These are phyloP conservation scores for Lasioglossum vierecki DNA, from an alignment of 2,888 invertebrate species.

Conservation along the genomic window DNA sequence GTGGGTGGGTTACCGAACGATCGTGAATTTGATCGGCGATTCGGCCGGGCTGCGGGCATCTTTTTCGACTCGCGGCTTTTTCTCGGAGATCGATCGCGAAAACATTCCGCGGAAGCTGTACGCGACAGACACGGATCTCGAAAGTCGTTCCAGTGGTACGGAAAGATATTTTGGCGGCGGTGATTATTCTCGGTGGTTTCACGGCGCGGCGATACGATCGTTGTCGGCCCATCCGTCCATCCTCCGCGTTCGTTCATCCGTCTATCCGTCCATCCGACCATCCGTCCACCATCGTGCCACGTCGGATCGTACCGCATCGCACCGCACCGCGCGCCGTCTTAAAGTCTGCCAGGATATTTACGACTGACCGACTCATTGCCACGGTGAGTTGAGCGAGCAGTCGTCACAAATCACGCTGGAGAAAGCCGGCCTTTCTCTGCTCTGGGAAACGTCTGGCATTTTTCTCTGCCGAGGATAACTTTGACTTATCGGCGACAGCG, in stretches of 20 bases:
- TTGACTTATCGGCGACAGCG: conserved; percentile 83
- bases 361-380: conserved; percentile 84
- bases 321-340: conserved; percentile 41
- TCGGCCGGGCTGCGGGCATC: conserved; percentile 62
- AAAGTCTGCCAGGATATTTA: conserved; percentile 79
- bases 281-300: not conserved
- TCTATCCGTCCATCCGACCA: conserved; percentile 40
- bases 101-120: not conserved
- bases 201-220: not conserved
- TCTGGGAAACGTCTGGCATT: conserved; percentile 84
- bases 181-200: not conserved
- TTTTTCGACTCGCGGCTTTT: conserved; percentile 26
- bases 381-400: conserved; percentile 83
- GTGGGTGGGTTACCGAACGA: conserved; percentile 78
- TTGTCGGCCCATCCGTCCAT: conserved; percentile 52
- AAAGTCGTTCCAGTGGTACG: not conserved
- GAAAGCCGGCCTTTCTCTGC: conserved; percentile 83
- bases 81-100: not conserved
- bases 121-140: not conserved
- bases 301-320: not conserved
- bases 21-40: conserved; percentile 82
- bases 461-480: conserved; percentile 84
- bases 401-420: conserved; percentile 83
- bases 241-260: conserved; percentile 71
- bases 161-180: conserved; percentile 8